Evolutionary conservation across 2,797 vertebrate genomes (phyloP).

Genomic region (Chelon auratus): DNA sequence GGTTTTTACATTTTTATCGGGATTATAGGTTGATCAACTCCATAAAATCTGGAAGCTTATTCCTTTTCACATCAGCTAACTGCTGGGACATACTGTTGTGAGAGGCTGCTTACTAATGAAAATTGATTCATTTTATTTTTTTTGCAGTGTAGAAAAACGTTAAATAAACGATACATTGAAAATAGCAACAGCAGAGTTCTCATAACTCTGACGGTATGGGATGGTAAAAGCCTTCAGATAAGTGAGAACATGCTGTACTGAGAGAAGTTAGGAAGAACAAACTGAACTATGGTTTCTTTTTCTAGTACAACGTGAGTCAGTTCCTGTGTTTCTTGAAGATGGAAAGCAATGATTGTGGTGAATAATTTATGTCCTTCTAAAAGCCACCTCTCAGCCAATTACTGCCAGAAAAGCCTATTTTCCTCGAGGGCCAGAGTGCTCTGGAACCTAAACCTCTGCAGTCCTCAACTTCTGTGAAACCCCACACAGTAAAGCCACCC

Average conservation of each 20-base stretch:
- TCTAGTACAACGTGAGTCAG: conserved; percentile 27
- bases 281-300: conserved; percentile 13
- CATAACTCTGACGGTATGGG: neutral
- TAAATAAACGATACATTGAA: too few relatives aligned
- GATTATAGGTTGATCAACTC: too few relatives aligned
- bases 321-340: conserved; percentile 23
- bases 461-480: neutral
- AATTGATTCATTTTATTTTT: too few relatives aligned
- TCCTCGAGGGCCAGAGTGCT: conserved; percentile 1
- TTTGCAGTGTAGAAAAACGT: too few relatives aligned
- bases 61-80: neutral
- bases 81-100: too few relatives aligned
- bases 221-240: neutral
- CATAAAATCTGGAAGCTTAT: too few relatives aligned
- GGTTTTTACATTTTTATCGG: too few relatives aligned
- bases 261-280: conserved; percentile 27
- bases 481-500: neutral
- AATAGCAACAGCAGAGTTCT: too few relatives aligned
- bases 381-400: conserved; percentile 52
- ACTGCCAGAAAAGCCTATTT: conserved; percentile 31
- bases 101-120: too few relatives aligned
- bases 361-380: conserved; percentile 59
- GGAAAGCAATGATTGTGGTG: conserved; percentile 23
- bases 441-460: conserved; percentile 18
- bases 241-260: neutral